These are phyloP conservation scores for Apogon talboti DNA, from an alignment of 2,797 vertebrate species.

Conservation along the genomic window DNA sequence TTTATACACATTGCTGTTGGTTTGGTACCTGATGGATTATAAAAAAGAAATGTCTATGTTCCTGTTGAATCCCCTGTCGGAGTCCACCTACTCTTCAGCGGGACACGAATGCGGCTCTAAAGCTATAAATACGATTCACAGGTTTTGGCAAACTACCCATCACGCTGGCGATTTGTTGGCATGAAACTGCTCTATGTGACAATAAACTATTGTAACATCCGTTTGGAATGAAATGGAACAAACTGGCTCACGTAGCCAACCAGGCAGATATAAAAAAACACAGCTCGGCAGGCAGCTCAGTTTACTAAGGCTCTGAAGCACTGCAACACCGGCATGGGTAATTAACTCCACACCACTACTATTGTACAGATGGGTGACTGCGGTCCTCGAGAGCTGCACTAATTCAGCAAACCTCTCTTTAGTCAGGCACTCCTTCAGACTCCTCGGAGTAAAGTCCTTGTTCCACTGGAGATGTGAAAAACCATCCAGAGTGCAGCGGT, in stretches of 20 bases:
- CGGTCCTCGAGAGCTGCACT: constrained; percentile 62
- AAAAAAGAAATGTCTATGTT: constrained; percentile 81
- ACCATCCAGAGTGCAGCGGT: constrained; percentile 26
- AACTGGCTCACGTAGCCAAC: constrained; percentile 45
- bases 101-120: constrained; percentile 72
- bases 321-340: constrained; percentile 62
- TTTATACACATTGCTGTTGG: constrained; percentile 79
- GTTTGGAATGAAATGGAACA: constrained; percentile 65
- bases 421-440: constrained; percentile 61
- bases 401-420: constrained; percentile 54
- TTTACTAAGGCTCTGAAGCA: constrained; percentile 67
- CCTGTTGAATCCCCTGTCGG: constrained; percentile 70
- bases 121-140: constrained; percentile 76
- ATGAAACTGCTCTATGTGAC: constrained; percentile 53
- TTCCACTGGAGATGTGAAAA: constrained; percentile 50
- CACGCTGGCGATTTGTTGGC: constrained; percentile 56
- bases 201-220: constrained; percentile 65
- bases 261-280: constrained; percentile 38
- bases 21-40: constrained; percentile 61
- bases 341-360: constrained; percentile 69
- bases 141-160: constrained; percentile 73
- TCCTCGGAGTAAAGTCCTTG: constrained; percentile 50
- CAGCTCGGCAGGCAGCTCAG: constrained; percentile 62
- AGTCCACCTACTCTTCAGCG: constrained; percentile 72
- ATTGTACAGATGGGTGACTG: constrained; percentile 64